Evolutionary conservation across 2,113 vertebrate genomes (phyloP), one percentile per base, ranked within the genome.

Genomic region (Triplophysa siluroides): DNA sequence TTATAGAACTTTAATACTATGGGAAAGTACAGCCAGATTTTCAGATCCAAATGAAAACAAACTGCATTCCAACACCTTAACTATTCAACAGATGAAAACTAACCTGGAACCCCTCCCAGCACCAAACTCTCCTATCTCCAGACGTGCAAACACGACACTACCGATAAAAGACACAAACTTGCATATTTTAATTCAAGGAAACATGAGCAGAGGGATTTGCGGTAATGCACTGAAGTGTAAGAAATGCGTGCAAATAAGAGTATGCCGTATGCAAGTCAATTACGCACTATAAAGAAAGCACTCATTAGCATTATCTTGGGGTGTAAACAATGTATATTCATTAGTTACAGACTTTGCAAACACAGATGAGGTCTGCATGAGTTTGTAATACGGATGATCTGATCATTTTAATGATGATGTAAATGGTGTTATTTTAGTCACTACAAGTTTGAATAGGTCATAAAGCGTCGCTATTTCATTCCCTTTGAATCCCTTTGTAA

Each of bases 401-500:
- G 16, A 52, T 56, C 38, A 43, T 78, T 74, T 78, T 68, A 68
- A 84, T 73, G 61, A 67, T 16, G 60, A 79, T 66, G 73, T 79
- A 66, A 78, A 86, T 80, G 19, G 24, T 23, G 43, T 81, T 76
- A 61, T 78, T 81, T 76, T 62, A 21, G 71, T 63, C 56, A 63
- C 69, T 67, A 69, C 83, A 77, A 81, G 64, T 78, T 79, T 54
- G 33, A 41, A 83, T 54, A 72, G 60, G 70, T 80, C 67, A 70
- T 56, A 81, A 85, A 29, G 38, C 56, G 29, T 21, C 47, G 56
- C 54, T 83, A 26, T 86, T 81, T 63, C 65, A 58, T 76, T 66
- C 66, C 14, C 1, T 23, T 33, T 56, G 70, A 76, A 82, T 73
- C 83, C 56, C 78, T 81, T 79, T 83, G 82, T 63, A 85, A 88